Percentiles rank a stretch among this genome's conserved stretches.
Conservation (phyloP, 2,888 invertebrate species). For the Notodonta dromedarius region DNA sequence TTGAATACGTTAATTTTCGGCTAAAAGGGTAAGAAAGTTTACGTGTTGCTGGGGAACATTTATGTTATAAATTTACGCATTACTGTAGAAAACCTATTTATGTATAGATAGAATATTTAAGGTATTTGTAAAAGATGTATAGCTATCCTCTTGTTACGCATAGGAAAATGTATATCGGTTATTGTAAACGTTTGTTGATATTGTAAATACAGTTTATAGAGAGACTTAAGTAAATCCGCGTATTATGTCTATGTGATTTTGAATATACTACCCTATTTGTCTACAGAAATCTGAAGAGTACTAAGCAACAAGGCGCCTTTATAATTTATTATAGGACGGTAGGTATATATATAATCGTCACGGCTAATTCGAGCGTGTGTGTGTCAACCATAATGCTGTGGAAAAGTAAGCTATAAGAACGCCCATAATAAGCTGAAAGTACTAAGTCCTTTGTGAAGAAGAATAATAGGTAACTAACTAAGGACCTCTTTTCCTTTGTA, state of each 20-base stretch:
- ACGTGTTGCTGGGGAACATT: conserved; percentile 59
- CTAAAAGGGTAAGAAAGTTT: conserved; percentile 51
- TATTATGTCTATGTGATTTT: conserved; percentile 38
- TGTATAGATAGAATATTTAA: conserved; percentile 45
- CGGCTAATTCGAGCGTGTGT: too few relatives aligned
- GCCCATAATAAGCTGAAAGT: conserved; percentile 5
- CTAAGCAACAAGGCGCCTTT: background rate
- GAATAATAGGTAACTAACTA: background rate
- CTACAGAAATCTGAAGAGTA: background rate
- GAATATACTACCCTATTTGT: background rate
- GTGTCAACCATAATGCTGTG: too few relatives aligned
- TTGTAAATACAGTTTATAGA: conserved; percentile 74
- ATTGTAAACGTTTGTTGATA: conserved; percentile 64
- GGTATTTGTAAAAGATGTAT: conserved; percentile 50
- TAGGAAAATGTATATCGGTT: conserved; percentile 52
- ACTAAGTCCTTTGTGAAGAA: background rate
- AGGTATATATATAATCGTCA: too few relatives aligned
- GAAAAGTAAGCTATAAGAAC: too few relatives aligned
- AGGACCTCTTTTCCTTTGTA: background rate
- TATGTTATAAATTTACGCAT: conserved; percentile 41
- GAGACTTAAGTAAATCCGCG: conserved; percentile 54
- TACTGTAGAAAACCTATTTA: conserved; percentile 30
- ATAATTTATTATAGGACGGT: too few relatives aligned
- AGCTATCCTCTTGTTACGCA: conserved; percentile 56
- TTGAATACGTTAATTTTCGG: conserved; percentile 36